A percentile compares a stretch with the other conserved stretches of the same genome.
These are phyloP conservation scores for Fistularia commersonii DNA, from an alignment of 2,797 vertebrate species.

Conservation along the genomic window DNA sequence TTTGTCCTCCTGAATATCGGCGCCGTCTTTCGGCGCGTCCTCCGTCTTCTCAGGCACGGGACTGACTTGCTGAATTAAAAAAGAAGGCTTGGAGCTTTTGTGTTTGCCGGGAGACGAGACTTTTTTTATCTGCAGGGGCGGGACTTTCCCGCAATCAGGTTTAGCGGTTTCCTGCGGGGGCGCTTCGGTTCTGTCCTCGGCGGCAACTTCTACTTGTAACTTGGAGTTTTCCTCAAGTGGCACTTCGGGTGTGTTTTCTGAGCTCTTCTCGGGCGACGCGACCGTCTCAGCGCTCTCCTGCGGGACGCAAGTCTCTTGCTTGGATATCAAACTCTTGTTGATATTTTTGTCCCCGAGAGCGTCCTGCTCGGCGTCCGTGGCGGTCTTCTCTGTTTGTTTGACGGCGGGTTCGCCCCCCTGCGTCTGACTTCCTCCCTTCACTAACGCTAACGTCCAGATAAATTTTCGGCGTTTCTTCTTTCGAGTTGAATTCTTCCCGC, in stretches of 20 bases:
- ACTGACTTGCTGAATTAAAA: slow-evolving; percentile 72
- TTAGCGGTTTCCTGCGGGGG: slow-evolving; percentile 47
- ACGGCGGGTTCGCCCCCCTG: slow-evolving; percentile 39
- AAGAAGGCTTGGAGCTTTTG: slow-evolving; percentile 75
- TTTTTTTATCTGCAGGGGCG: slow-evolving; percentile 79
- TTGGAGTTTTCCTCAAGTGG: slow-evolving; percentile 41
- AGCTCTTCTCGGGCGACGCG: slow-evolving; percentile 26
- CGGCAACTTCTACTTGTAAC: slow-evolving; percentile 47
- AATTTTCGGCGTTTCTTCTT: slow-evolving; percentile 78
- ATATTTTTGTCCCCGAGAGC: slow-evolving; percentile 32
- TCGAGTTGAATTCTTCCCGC: slow-evolving; percentile 48
- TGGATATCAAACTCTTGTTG: slow-evolving; percentile 25
- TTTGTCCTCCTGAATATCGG: slow-evolving; percentile 45
- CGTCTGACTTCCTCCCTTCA: slow-evolving; percentile 58
- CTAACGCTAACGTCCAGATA: slow-evolving; percentile 76
- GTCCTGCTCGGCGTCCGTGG: slow-evolving; percentile 32
- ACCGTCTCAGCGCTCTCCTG: slow-evolving; percentile 29
- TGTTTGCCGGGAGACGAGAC: slow-evolving; percentile 76
- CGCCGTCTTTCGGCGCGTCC: slow-evolving; percentile 43
- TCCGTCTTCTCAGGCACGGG: slow-evolving; percentile 61
- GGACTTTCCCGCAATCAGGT: slow-evolving; percentile 62
- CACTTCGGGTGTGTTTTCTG: slow-evolving; percentile 18
- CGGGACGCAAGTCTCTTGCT: slow-evolving; percentile 23
- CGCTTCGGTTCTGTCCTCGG: slow-evolving; percentile 48
- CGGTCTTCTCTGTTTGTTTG: slow-evolving; percentile 36